Conservation (phyloP, 2,113 vertebrate genomes). For the Platichthys flesus region DNA sequence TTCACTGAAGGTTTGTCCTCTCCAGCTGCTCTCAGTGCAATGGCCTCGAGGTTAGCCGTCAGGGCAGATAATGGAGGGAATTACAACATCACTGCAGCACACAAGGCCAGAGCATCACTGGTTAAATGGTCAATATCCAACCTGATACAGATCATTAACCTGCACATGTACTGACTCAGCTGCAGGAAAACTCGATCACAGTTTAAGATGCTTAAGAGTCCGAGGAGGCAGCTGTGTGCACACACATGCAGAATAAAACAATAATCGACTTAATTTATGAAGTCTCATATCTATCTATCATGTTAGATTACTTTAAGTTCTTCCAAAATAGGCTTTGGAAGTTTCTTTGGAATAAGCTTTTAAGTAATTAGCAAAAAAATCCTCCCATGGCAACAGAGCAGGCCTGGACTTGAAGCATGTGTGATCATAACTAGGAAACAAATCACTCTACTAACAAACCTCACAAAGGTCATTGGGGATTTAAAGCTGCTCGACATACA, state of each 20-base stretch:
- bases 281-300: slow-evolving; percentile 19
- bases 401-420: slow-evolving; percentile 28
- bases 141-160: slow-evolving; percentile 38
- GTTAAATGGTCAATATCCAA: slow-evolving; percentile 21
- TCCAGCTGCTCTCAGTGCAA: background rate
- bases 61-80: slow-evolving; percentile 25
- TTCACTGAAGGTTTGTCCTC: slow-evolving; percentile 26
- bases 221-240: background rate
- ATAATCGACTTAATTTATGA: background rate
- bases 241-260: background rate
- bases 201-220: background rate
- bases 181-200: background rate
- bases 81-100: slow-evolving; percentile 15
- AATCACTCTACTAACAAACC: background rate
- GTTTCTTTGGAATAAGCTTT: too few relatives aligned
- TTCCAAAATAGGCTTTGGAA: slow-evolving; percentile 7
- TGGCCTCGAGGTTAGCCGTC: slow-evolving; percentile 4
- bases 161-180: background rate
- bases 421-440: slow-evolving; percentile 17
- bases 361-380: slow-evolving; percentile 19
- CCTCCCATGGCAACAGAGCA: background rate
- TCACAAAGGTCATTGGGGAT: background rate
- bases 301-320: slow-evolving; percentile 13
- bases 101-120: slow-evolving; percentile 41
- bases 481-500: background rate